phyloP scores from a whole-genome alignment of 2,888 invertebrate species.

The Pegoplata infirma region DNA sequence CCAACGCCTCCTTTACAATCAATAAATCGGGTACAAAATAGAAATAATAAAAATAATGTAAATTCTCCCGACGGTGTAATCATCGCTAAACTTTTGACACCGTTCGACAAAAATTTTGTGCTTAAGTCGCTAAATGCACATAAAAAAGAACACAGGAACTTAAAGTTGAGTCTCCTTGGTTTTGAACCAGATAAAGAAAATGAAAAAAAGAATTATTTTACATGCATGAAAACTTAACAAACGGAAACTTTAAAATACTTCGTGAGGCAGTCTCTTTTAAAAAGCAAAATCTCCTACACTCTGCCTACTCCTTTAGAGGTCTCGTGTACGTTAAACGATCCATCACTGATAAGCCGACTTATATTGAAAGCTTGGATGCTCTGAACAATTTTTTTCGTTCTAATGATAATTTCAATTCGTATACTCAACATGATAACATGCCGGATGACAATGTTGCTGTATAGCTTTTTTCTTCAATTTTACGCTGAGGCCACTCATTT shows the following conservation, averaged over 20 bases:
- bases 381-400: neutral
- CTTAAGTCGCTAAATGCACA: neutral
- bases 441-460: too few species aligned
- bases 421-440: too few species aligned
- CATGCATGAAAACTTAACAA: too few species aligned
- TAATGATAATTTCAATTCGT: too few species aligned
- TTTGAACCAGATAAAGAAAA: too few species aligned
- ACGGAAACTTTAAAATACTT: too few species aligned
- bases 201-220: too few species aligned
- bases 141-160: too few species aligned
- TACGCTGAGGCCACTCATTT: too few species aligned
- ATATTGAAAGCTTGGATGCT: neutral
- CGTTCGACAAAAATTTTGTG: neutral
- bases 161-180: too few species aligned
- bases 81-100: neutral
- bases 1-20: neutral
- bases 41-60: neutral
- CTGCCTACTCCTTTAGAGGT: neutral
- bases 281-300: neutral
- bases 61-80: neutral
- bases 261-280: neutral
- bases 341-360: neutral
- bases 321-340: neutral
- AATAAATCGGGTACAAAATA: neutral
- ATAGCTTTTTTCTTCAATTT: too few species aligned